Conservation (phyloP, 2,797 vertebrate genomes). For the Pseudotriccus pelzelni region DNA sequence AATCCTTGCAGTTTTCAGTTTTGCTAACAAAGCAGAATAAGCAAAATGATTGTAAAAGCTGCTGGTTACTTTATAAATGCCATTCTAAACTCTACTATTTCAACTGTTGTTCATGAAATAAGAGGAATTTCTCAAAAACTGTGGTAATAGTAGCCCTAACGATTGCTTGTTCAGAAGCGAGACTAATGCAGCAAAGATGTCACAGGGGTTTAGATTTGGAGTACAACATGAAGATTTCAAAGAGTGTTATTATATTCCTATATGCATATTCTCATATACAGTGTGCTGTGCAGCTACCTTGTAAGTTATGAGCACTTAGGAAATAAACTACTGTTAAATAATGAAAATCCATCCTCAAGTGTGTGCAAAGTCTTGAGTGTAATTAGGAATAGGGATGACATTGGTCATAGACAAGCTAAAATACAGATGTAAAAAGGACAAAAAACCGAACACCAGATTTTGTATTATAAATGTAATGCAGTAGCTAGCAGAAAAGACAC, state of each 20-base stretch:
- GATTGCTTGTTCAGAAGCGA: background rate
- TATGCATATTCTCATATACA: background rate
- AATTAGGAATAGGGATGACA: background rate
- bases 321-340: background rate
- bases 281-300: background rate
- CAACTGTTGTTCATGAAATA: background rate
- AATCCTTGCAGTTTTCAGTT: background rate
- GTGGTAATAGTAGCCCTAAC: background rate
- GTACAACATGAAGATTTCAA: background rate
- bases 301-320: background rate
- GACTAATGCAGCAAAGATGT: background rate
- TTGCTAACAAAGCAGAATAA: background rate
- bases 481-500: background rate
- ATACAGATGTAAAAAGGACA: background rate
- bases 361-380: background rate
- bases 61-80: background rate
- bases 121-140: background rate
- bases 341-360: background rate
- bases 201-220: background rate
- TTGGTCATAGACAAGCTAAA: background rate
- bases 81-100: background rate
- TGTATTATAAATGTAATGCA: constrained; percentile 7
- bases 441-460: background rate
- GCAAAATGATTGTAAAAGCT: background rate
- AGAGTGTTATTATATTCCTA: background rate